Percentiles rank a stretch among this genome's conserved stretches.
phyloP scores from a whole-genome alignment of 2,113 vertebrate genomes.

The Varanus komodoensis region DNA sequence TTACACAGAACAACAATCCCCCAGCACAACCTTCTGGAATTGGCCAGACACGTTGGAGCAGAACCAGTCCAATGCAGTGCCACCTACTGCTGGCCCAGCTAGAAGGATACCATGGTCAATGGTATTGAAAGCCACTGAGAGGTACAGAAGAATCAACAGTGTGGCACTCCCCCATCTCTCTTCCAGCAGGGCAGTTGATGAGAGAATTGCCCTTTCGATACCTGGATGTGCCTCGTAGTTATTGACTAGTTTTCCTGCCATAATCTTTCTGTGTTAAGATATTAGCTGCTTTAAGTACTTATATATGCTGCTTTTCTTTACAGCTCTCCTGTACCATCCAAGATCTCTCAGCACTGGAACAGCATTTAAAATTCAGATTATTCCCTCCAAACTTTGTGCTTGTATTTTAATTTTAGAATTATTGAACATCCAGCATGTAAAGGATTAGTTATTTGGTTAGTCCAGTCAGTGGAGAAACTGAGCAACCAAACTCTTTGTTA shows the following conservation, averaged over 20 bases:
- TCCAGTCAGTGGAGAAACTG: neutral
- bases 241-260: neutral
- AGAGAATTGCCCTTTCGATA: no score
- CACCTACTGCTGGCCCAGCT: no score
- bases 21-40: no score
- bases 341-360: constrained; percentile 27
- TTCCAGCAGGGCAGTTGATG: no score
- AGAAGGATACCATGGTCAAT: no score
- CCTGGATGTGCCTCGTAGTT: no score
- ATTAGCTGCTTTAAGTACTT: neutral
- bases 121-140: no score
- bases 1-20: no score
- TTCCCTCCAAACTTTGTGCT: constrained; percentile 23
- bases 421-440: neutral
- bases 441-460: neutral
- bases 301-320: constrained; percentile 20
- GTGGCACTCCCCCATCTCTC: no score
- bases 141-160: no score
- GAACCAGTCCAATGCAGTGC: no score
- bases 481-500: neutral
- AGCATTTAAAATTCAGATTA: constrained; percentile 43
- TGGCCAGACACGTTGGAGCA: no score
- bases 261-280: neutral
- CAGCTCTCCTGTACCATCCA: constrained; percentile 30
- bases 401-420: constrained; percentile 14